Evolutionary conservation across 2,113 vertebrate species (phyloP).

Genomic region (Chrysochloris asiatica): DNA sequence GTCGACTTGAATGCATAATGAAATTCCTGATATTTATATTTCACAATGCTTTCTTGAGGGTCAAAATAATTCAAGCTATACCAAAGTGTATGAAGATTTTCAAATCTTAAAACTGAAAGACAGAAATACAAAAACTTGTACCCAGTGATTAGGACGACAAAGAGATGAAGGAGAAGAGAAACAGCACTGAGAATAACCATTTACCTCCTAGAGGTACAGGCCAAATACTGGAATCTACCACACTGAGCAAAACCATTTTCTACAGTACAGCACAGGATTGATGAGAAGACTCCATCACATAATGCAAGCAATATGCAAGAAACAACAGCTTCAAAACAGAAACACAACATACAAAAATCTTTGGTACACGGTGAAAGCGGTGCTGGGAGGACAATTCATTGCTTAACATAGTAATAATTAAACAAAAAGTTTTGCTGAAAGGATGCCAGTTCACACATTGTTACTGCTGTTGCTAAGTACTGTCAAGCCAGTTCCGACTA

Average conservation of each 20-base stretch:
- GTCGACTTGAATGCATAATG: neutral
- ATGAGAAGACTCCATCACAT: neutral
- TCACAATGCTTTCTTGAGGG: neutral
- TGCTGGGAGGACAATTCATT: neutral
- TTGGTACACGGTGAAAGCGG: no score
- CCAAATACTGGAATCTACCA: neutral
- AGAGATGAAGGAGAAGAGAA: neutral
- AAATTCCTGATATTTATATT: slow-evolving; percentile 18
- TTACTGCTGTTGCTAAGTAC: no score
- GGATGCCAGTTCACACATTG: no score
- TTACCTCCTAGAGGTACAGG: no score
- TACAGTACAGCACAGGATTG: neutral
- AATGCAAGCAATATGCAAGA: neutral
- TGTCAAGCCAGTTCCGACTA: no score
- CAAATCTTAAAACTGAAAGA: neutral
- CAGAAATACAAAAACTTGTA: neutral
- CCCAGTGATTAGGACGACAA: neutral
- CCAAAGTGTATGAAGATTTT: neutral
- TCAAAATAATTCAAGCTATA: neutral
- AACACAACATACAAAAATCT: no score
- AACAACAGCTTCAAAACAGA: no score
- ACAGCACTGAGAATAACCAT: neutral
- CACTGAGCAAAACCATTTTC: no score
- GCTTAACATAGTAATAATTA: no score
- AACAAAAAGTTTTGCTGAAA: no score